Conservation (phyloP, 2,797 vertebrate genomes). For the Pseudomugil gertrudae region DNA sequence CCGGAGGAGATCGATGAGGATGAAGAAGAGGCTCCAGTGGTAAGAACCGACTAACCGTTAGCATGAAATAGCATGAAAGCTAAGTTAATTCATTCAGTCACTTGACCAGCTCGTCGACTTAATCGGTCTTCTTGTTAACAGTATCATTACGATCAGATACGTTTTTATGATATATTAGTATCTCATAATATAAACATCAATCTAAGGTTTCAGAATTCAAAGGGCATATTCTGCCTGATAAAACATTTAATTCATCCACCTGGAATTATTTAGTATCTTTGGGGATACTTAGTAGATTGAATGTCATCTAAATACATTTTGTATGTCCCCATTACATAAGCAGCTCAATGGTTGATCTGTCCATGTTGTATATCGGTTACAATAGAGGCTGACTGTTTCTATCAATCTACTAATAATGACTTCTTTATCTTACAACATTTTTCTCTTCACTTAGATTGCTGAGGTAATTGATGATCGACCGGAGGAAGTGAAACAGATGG, state of each 20-base stretch:
- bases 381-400: background rate
- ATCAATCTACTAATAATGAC: background rate
- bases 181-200: too few relatives aligned
- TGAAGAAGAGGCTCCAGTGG: slow-evolving; percentile 88
- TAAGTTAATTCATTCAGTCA: slow-evolving; percentile 8
- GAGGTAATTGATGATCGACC: slow-evolving; percentile 95
- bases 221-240: too few relatives aligned
- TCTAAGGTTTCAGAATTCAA: too few relatives aligned
- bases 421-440: background rate
- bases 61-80: slow-evolving; percentile 1
- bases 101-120: background rate
- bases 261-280: background rate
- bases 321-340: background rate
- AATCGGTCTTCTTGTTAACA: too few relatives aligned
- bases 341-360: background rate
- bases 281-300: background rate
- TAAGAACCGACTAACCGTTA: slow-evolving; percentile 56
- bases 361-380: background rate
- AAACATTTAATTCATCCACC: too few relatives aligned
- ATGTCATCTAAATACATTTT: background rate
- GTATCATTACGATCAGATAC: too few relatives aligned
- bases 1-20: slow-evolving; percentile 80
- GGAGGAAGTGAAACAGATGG: slow-evolving; percentile 89
- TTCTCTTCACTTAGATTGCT: slow-evolving; percentile 85
- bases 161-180: too few relatives aligned